Percentiles rank a stretch among this genome's conserved stretches.
Evolutionary conservation across 2,797 vertebrate genomes (phyloP).

Genomic region (Nasua narica): DNA sequence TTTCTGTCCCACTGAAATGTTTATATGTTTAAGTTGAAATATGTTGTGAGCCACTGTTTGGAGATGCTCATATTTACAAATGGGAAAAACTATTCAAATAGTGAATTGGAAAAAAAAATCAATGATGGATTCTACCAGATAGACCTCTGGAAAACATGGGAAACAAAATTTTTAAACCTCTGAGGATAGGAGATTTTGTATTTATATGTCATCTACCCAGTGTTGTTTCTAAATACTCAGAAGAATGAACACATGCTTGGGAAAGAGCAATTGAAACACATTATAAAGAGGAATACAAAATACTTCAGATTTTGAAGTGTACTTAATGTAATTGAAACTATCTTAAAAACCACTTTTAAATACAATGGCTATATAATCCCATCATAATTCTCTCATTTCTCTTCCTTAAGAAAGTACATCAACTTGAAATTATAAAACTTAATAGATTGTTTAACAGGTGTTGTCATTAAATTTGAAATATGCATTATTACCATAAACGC

Average conservation of each 20-base stretch:
- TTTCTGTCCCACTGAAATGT: conserved; percentile 67
- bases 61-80: conserved; percentile 38
- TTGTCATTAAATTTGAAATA: conserved; percentile 6
- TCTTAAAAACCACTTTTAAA: not conserved
- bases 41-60: conserved; percentile 33
- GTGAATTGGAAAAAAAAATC: conserved; percentile 50
- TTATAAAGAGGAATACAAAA: not conserved
- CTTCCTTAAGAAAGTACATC: not conserved
- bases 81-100: conserved; percentile 37
- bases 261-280: not conserved
- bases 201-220: conserved; percentile 24
- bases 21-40: conserved; percentile 46
- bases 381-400: not conserved
- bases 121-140: conserved; percentile 36
- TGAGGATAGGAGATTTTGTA: not conserved
- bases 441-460: not conserved
- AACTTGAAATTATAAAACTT: not conserved
- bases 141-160: conserved; percentile 58
- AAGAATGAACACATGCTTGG: conserved; percentile 42
- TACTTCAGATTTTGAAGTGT: not conserved
- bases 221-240: conserved; percentile 61
- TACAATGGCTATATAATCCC: not conserved
- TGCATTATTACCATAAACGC: not conserved
- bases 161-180: conserved; percentile 67
- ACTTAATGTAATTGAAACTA: not conserved